Percentiles rank a stretch among this genome's conserved stretches.
Conservation (phyloP, 2,113 vertebrate genomes). For the Trichomycterus rosablanca region DNA sequence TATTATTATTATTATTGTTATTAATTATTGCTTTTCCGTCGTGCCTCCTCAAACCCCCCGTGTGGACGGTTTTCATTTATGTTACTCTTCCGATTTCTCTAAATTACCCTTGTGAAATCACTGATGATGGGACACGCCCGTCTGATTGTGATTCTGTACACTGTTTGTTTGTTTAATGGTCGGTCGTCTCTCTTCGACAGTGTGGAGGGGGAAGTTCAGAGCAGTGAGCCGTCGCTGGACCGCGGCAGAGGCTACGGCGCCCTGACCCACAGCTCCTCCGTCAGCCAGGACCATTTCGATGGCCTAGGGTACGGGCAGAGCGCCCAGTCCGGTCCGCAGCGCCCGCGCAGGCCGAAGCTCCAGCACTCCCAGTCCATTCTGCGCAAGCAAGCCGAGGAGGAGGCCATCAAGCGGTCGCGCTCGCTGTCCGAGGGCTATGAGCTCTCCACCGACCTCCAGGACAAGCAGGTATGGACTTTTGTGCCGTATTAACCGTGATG, state of each 20-base stretch:
- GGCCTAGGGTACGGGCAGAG: constrained; percentile 74
- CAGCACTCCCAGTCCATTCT: constrained; percentile 95
- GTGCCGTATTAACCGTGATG: no score
- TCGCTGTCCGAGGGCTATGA: constrained; percentile 98
- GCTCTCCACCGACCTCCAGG: constrained; percentile 96
- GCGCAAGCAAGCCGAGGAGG: constrained; percentile 94
- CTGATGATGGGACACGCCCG: no score
- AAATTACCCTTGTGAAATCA: no score
- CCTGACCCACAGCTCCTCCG: constrained; percentile 77
- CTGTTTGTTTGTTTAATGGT: no score
- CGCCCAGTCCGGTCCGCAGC: constrained; percentile 78
- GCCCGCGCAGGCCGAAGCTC: constrained; percentile 84
- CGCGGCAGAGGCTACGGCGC: constrained; percentile 77
- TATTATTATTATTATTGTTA: no score
- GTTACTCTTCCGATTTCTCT: no score
- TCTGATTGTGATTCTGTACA: no score
- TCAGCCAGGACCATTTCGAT: constrained; percentile 88
- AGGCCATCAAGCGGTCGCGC: constrained; percentile 92
- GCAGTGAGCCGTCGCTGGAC: constrained; percentile 82
- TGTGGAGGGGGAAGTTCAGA: constrained; percentile 89
- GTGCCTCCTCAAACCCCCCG: no score
- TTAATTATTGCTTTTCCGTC: no score
- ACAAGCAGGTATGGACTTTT: constrained; percentile 83
- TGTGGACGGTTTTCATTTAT: no score
- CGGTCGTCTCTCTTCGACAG: constrained; percentile 65